A percentile compares a stretch with the other conserved stretches of the same genome.
These are phyloP conservation scores for human (Homo sapiens) DNA, from an alignment of 2,113 vertebrate species.

Conservation along the genomic window DNA sequence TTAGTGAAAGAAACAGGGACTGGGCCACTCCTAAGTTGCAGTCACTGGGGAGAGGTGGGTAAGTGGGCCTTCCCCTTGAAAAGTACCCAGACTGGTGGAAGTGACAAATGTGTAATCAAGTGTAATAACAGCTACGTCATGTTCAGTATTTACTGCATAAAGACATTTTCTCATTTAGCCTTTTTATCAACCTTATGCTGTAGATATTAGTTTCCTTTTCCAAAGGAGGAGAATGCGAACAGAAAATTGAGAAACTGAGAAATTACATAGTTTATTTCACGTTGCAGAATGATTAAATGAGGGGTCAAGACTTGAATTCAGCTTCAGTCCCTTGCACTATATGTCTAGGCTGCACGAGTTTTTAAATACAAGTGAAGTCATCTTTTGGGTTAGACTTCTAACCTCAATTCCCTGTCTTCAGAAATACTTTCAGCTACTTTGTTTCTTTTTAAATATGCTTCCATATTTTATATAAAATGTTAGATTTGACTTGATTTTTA, in stretches of 20 bases:
- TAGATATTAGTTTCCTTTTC: not conserved
- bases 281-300: not conserved
- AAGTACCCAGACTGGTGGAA: not conserved
- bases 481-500: conserved; percentile 24
- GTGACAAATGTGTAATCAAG: not conserved
- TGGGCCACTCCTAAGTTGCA: not conserved
- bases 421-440: not conserved
- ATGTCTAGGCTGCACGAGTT: not conserved
- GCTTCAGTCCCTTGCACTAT: not conserved
- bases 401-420: not conserved
- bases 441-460: not conserved
- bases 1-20: not conserved
- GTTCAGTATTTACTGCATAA: not conserved
- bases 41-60: not conserved
- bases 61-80: not conserved
- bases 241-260: conserved; percentile 2
- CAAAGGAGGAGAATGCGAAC: not conserved
- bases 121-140: not conserved
- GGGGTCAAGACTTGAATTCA: not conserved
- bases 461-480: conserved; percentile 5
- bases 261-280: not conserved
- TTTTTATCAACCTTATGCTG: not conserved
- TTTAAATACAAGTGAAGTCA: not conserved
- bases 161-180: not conserved
- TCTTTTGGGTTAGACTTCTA: not conserved